phyloP scores from a whole-genome alignment of 2,797 vertebrate genomes.

The Sternarchorhynchus goeldii region DNA sequence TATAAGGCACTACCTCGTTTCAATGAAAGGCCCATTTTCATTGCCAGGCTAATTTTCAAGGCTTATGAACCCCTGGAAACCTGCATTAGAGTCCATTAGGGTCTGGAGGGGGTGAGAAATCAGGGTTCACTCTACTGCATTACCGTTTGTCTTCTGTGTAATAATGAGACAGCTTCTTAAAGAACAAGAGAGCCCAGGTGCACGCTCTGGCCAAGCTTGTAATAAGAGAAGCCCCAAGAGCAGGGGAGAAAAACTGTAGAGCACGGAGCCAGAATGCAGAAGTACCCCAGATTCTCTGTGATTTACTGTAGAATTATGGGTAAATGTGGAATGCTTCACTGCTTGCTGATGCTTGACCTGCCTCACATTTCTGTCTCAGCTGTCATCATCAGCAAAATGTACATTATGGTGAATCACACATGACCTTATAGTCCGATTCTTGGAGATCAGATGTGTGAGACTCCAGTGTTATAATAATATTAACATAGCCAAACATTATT shows the following conservation, averaged over 20 bases:
- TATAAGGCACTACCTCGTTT: constrained; percentile 42
- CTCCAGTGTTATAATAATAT: too few species aligned
- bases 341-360: too few species aligned
- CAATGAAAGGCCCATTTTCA: constrained; percentile 41
- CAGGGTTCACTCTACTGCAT: constrained; percentile 45
- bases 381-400: too few species aligned
- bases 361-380: too few species aligned
- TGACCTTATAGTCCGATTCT: too few species aligned
- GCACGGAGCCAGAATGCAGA: constrained; percentile 18
- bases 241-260: constrained; percentile 8
- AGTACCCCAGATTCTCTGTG: not conserved
- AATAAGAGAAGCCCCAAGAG: constrained; percentile 30
- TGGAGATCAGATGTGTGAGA: too few species aligned
- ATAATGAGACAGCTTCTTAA: constrained; percentile 46
- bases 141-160: constrained; percentile 47
- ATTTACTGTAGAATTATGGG: too few species aligned
- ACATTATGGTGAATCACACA: too few species aligned
- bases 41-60: constrained; percentile 51
- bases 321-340: too few species aligned
- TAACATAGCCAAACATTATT: too few species aligned
- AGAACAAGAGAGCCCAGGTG: constrained; percentile 44
- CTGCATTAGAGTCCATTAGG: constrained; percentile 56
- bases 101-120: constrained; percentile 47
- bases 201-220: constrained; percentile 33
- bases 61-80: constrained; percentile 52